Base-by-base conservation (phyloP, 2,888 invertebrate genomes). In the Acrocyrtus sp. region DNA sequence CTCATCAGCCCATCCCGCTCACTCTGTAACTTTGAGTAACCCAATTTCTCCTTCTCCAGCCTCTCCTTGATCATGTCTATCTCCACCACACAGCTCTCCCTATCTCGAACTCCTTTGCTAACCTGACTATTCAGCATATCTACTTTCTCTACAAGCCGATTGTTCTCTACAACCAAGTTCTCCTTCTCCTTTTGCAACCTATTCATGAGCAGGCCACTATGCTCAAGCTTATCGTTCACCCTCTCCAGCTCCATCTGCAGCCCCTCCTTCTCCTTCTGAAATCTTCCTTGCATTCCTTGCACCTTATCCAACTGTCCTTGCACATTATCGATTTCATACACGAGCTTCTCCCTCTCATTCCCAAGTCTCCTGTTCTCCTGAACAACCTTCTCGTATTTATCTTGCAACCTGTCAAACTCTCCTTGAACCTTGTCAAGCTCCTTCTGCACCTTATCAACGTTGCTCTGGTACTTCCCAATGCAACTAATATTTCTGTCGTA, bases 251-350 rank as follows among this genome's bases (percentile, higher is more conserved):
- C 96, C 77, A 93, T 84, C 82, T 93, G 92, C 26, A 92, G 90
- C 2, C 91, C 89, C 84, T 96, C 96, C 61, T 94, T 88, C 84
- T 96, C 96, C 84, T 95, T 95, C 85, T 95, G 95, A 83, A 95
- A 89, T 66, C 95, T 88, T 61, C 92, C 91, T 53, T 93, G 90
- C 84, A 94, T 94, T 19, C 93, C 94, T 77, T 95, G 87, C 41
- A 94, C 91, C 85, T 95, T 95, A 86, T 95, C 95, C 84, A 96
- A 87, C 85, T 96, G 95, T 54, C 94, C 92, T 84, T 95, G 95
- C 76, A 94, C 86, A 82, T 92, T 94, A 83, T 95, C 95, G 85
- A 93, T 94, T 85, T 96, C 96, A 85, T 94, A 95, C 77, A 90
- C 90, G 82, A 92, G 90, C 84, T 95, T 95, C 86, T 96, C 96